Base-by-base conservation (phyloP, 2,888 invertebrate genomes). In the Zygothrica quintamaculata region DNA sequence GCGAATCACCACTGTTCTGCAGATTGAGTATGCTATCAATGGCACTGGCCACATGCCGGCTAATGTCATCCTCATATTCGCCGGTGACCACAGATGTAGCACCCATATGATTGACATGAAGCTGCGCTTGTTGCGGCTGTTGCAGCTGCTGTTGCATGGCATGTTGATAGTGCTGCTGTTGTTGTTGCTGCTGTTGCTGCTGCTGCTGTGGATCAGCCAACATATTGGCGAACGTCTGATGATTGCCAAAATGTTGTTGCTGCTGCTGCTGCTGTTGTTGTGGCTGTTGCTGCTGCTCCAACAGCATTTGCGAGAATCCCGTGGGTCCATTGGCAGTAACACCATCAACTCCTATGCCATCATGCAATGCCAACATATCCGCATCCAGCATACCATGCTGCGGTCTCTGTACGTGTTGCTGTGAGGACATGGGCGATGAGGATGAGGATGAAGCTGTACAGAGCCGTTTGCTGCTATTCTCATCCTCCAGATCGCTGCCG, bases 11-110 rank as follows among this genome's bases (percentile, higher is more conserved):
- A 57, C 90, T 91, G 59, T 90, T 91, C 87, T 95, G 95, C 75
- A 95, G 91, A 90, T 95, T 95, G 66, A 95, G 91, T 86, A 95
- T 95, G 87, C 95, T 95, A 89, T 95, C 95, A 79, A 95, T 95
- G 68, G 95, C 95, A 87, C 94, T 95, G 89, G 95, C 95, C 65
- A 96, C 95, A 90, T 96, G 95, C 25, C 94, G 94, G 74, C 94
- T 94, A 61, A 95, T 94, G 78, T 94, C 94, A 78, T 94, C 94
- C 77, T 93, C 93, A 53, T 90, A 91, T 61, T 91, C 92, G 8
- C 82, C 85, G 1, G 58, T 76, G 73, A 26, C 81, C 65, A 46
- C 88, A 59, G 79, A 47, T 18, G 70, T 7, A 40, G 67, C 79
- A 3, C 62, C 73, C 73, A 79, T 84, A 34, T 88, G 85, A 48